Base-by-base conservation (phyloP, 2,797 vertebrate species). In the Semotilus atromaculatus region DNA sequence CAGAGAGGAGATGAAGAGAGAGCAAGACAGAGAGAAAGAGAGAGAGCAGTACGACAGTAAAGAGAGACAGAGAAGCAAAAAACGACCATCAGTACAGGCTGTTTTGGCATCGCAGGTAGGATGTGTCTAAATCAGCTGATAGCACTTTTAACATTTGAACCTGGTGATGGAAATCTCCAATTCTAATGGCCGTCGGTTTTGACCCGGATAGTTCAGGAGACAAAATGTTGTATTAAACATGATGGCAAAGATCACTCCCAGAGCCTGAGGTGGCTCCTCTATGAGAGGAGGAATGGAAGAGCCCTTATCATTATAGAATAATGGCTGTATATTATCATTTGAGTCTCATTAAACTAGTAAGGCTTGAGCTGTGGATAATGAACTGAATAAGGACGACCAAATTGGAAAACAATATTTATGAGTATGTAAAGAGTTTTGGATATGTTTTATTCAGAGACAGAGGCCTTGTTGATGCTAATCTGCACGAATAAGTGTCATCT, bases 401-500 rank as follows among this genome's bases (percentile, higher is more conserved):
- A 87, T 82, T 86, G 81, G 75, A 83, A 84, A 83, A 89, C 81
- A 89, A 82, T 83, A 85, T 86, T 88, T 84, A 88, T 87, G 87
- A 90, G 86, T 67, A 86, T 85, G 86, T 83, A 86, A 89, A 87
- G 80, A 75, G 70, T 73, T 79, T 43, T 60, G 68, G 62, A 64
- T 62, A 88, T 90, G 86, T 88, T 90, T 90, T 90, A 90, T 90
- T 89, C 88, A 90, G 71, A 84, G 36, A 66, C 76, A 36, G 73
- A 81, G 48, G 85, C 68, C 80, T 87, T 78, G 53, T 83, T 87
- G 85, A 80, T 87, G 78, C 60, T 88, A 89, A 90, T 90, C 87
- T 90, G 80, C 85, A 90, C 80, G 62, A 86, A 88, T 87, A 86
- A 86, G 86, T 86, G 86, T 87, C 86, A 88, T 89, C 88, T 87